phyloP scores from a whole-genome alignment of 2,113 vertebrate species.

The Brevimyrus niger region DNA sequence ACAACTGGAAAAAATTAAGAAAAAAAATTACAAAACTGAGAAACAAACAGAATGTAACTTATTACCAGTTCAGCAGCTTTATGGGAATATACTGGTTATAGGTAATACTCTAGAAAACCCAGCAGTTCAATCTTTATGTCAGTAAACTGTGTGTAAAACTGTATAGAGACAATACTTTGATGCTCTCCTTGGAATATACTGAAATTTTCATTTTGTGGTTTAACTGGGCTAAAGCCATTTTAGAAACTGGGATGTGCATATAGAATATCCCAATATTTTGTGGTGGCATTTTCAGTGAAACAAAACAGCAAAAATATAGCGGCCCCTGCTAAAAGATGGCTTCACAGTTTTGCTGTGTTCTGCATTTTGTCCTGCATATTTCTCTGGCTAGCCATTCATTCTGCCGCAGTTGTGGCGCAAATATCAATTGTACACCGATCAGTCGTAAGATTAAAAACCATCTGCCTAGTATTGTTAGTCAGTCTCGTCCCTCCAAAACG shows the following conservation, averaged over 20 bases:
- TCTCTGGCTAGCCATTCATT: neutral
- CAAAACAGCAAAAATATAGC: neutral
- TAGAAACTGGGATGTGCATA: neutral
- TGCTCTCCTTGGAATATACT: neutral
- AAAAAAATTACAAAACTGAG: neutral
- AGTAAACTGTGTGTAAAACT: neutral
- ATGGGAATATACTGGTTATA: neutral
- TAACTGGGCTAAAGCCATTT: neutral
- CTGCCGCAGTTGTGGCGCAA: neutral
- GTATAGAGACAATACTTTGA: neutral
- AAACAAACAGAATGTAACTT: neutral
- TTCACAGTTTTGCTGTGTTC: neutral
- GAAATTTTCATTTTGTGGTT: neutral
- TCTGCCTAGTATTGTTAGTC: too few relatives aligned
- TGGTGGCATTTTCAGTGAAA: neutral
- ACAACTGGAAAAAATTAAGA: neutral
- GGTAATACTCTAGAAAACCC: neutral
- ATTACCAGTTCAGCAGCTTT: neutral
- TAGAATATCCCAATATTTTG: neutral
- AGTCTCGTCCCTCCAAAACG: too few relatives aligned
- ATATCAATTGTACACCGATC: neutral
- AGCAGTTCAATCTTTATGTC: neutral
- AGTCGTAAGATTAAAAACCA: neutral
- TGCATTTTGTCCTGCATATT: neutral
- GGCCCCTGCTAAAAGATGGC: neutral